Conservation (phyloP, 2,888 invertebrate species). For the Herminia tarsipennalis region DNA sequence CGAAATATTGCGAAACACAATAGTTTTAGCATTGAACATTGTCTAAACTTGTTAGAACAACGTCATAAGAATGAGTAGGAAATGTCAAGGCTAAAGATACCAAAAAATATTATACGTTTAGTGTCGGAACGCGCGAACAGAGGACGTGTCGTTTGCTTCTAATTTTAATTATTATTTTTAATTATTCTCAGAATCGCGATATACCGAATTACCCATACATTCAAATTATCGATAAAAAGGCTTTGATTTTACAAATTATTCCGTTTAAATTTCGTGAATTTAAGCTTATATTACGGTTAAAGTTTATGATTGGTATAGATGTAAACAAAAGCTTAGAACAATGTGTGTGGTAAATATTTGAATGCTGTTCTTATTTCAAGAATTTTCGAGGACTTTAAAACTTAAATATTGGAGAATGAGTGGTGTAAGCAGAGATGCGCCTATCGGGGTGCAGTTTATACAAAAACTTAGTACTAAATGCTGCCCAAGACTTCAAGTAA, state of each 20-base stretch:
- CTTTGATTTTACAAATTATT: constrained; percentile 1
- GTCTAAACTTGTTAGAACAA: constrained; percentile 20
- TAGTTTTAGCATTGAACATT: constrained; percentile 26
- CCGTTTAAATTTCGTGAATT: constrained; percentile 24
- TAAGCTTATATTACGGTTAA: constrained; percentile 6
- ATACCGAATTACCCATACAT: not conserved
- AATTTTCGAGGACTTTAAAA: constrained; percentile 44
- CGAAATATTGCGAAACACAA: constrained; percentile 16
- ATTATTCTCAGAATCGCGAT: not conserved
- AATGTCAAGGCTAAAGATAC: constrained; percentile 28
- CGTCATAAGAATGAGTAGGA: constrained; percentile 13
- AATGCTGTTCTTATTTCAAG: constrained; percentile 47
- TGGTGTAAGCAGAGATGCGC: constrained; percentile 85
- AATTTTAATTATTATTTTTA: constrained; percentile 24
- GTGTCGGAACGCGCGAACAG: constrained; percentile 22
- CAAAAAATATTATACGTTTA: constrained; percentile 1
- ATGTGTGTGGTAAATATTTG: constrained; percentile 53
- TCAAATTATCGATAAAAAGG: not conserved
- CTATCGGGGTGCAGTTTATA: constrained; percentile 87
- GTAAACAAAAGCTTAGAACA: constrained; percentile 60
- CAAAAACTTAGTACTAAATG: constrained; percentile 82
- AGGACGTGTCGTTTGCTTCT: constrained; percentile 35
- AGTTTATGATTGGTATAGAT: constrained; percentile 21
- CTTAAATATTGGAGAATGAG: constrained; percentile 76
- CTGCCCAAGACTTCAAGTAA: constrained; percentile 87